These are phyloP conservation scores for Phalacrocorax pelagicus DNA, from an alignment of 2,113 vertebrate genomes.

Conservation along the genomic window DNA sequence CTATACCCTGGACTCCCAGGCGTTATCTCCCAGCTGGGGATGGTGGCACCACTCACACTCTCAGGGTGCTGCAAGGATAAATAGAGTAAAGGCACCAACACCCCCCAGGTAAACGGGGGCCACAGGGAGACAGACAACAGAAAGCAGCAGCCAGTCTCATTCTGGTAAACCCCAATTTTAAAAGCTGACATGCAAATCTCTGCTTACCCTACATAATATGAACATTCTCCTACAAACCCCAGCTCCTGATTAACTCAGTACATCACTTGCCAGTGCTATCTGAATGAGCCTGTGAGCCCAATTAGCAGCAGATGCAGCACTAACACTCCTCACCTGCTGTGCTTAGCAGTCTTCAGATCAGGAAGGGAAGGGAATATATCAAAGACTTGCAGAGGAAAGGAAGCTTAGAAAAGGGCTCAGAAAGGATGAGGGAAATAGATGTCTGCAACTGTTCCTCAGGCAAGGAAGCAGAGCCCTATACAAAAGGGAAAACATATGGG, in stretches of 20 bases:
- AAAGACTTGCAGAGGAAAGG: slow-evolving; percentile 39
- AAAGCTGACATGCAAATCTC: slow-evolving; percentile 54
- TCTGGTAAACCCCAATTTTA: slow-evolving; percentile 6
- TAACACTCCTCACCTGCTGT: slow-evolving; percentile 66
- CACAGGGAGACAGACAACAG: background rate
- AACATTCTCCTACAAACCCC: slow-evolving; percentile 41
- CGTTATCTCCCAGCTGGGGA: background rate
- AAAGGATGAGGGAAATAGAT: slow-evolving; percentile 57
- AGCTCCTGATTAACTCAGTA: slow-evolving; percentile 58
- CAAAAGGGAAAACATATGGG: slow-evolving; percentile 16
- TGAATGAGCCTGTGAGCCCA: slow-evolving; percentile 65
- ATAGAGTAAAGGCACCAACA: background rate
- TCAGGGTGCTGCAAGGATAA: background rate
- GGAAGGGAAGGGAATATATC: slow-evolving; percentile 68
- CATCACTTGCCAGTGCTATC: slow-evolving; percentile 37
- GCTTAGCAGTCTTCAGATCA: slow-evolving; percentile 62
- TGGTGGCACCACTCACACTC: accelerated
- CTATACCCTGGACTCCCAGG: background rate
- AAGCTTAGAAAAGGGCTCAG: slow-evolving; percentile 58
- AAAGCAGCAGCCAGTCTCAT: background rate
- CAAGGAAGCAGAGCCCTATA: slow-evolving; percentile 40
- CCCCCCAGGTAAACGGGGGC: background rate
- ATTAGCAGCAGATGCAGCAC: slow-evolving; percentile 68
- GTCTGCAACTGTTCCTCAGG: slow-evolving; percentile 48
- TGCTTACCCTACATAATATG: slow-evolving; percentile 56